Conservation (phyloP, 2,797 vertebrate species). For the Eospalax fontanierii region DNA sequence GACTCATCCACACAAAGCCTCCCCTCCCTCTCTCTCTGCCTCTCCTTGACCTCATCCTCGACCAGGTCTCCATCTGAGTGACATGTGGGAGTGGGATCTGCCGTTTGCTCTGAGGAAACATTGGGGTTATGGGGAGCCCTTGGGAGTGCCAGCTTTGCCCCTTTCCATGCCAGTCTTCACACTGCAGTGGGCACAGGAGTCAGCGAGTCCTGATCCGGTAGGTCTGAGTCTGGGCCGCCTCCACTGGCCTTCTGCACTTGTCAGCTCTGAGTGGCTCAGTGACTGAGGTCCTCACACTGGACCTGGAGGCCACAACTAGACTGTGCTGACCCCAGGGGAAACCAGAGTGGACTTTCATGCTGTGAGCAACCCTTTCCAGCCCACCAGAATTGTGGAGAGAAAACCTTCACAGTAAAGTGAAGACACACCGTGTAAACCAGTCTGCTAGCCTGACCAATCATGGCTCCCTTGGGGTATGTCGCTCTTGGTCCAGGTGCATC, state of each 20-base stretch:
- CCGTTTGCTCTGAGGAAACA: background rate
- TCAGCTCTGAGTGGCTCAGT: background rate
- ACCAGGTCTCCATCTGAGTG: background rate
- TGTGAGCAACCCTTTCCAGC: fast-evolving
- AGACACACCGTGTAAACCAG: too few species aligned
- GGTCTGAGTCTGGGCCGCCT: background rate
- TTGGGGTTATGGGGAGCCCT: too few species aligned
- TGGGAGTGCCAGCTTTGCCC: too few species aligned
- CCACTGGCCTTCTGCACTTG: fast-evolving
- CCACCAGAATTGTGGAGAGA: too few species aligned
- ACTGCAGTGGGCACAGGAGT: fast-evolving
- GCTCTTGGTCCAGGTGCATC: background rate
- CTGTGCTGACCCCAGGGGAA: too few species aligned
- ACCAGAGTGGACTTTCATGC: fast-evolving
- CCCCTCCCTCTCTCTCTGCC: background rate
- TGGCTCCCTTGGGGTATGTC: fast-evolving
- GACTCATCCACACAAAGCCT: fast-evolving
- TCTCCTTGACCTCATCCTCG: background rate
- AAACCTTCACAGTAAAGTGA: fast-evolving
- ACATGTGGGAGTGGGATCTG: too few species aligned
- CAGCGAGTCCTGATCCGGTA: fast-evolving
- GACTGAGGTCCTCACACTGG: fast-evolving
- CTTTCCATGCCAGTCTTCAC: background rate
- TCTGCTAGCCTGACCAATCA: background rate
- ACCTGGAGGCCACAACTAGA: fast-evolving